Percentiles rank a stretch among this genome's conserved stretches.
Conservation (phyloP, 2,888 invertebrate genomes). For the Phlogophora meticulosa region DNA sequence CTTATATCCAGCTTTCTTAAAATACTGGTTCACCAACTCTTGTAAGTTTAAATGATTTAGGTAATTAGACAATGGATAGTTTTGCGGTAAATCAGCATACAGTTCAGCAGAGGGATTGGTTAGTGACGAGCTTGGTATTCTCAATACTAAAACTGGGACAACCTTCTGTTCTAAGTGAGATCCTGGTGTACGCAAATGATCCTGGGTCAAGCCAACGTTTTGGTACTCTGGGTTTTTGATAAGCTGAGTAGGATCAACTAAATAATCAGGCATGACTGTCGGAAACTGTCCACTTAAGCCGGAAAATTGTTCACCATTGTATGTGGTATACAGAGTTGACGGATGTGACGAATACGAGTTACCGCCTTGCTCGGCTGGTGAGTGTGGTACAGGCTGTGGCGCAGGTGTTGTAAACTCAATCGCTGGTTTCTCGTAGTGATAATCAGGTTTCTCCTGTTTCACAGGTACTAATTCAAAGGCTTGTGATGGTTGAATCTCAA, state of each 20-base stretch:
- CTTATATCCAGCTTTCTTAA: conserved; percentile 85
- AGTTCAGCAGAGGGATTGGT: conserved; percentile 88
- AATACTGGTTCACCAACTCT: conserved; percentile 89
- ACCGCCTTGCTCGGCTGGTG: conserved; percentile 54
- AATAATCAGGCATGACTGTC: conserved; percentile 87
- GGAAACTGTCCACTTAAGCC: conserved; percentile 87
- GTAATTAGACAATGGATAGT: conserved; percentile 89
- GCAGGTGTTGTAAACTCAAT: conserved; percentile 74
- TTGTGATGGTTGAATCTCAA: conserved; percentile 91
- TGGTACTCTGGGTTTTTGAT: conserved; percentile 87
- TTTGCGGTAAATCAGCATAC: conserved; percentile 90
- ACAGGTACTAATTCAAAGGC: conserved; percentile 88
- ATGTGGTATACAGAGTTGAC: conserved; percentile 86
- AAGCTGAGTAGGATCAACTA: conserved; percentile 85
- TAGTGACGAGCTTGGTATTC: conserved; percentile 91
- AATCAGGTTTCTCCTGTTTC: conserved; percentile 79
- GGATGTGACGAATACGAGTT: conserved; percentile 70
- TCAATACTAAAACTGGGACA: conserved; percentile 91
- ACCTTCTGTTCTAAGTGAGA: conserved; percentile 83
- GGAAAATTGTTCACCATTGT: conserved; percentile 86
- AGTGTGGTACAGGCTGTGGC: conserved; percentile 34
- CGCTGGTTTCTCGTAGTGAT: conserved; percentile 80
- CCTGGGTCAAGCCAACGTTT: conserved; percentile 87
- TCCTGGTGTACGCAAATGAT: conserved; percentile 84
- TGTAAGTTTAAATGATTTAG: conserved; percentile 91